Conservation (phyloP, 2,113 vertebrate genomes). For the Tympanuchus pallidicinctus region DNA sequence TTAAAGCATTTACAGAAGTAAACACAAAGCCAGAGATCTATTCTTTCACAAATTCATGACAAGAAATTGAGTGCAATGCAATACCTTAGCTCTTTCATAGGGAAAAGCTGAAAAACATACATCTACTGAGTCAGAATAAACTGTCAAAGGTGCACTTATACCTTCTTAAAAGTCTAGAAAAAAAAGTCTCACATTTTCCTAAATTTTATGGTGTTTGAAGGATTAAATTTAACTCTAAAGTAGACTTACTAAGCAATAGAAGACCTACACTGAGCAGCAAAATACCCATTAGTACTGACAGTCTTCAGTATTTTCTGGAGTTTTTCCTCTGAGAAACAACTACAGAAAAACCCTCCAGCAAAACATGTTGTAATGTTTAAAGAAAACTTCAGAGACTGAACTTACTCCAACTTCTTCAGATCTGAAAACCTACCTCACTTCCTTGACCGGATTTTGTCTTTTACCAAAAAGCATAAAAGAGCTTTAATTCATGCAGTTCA, state of each 20-base stretch:
- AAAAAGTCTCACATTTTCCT: not conserved
- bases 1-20: not conserved
- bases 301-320: not conserved
- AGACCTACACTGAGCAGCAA: not conserved
- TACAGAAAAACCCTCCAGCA: not conserved
- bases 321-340: not conserved
- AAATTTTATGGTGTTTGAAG: not conserved
- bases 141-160: fast-evolving
- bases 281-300: not conserved
- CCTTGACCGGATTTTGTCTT: not conserved
- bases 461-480: not conserved
- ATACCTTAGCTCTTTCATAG: not conserved
- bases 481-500: not conserved
- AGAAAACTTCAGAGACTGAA: not conserved
- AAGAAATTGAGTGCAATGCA: not conserved
- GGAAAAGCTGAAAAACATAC: not conserved
- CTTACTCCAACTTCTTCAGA: not conserved
- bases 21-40: not conserved
- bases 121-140: not conserved
- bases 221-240: not conserved
- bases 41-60: not conserved
- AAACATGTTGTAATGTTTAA: not conserved
- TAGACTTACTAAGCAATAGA: not conserved
- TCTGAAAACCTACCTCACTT: not conserved
- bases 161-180: not conserved